Conservation (phyloP, 1,140 invertebrate genomes). For the Cardiocondyla obscurior region DNA sequence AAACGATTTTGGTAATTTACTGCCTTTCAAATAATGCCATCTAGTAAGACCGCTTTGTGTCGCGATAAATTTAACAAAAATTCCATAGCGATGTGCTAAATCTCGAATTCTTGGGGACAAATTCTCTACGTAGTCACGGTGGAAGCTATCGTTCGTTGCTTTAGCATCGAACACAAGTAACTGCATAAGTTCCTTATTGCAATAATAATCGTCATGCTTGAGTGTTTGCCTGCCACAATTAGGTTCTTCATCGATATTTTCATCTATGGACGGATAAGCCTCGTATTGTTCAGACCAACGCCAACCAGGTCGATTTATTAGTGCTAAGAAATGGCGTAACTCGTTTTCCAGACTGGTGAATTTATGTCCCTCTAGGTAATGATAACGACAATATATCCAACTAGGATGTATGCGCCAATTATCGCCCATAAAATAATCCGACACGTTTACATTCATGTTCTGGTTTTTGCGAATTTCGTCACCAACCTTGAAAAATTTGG, state of each 20-base stretch:
- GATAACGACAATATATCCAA: constrained; percentile 95
- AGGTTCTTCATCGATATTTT: constrained; percentile 25
- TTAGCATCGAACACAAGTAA: constrained; percentile 94
- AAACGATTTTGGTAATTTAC: constrained; percentile 38
- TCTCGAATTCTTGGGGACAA: constrained; percentile 77
- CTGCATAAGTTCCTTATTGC: constrained; percentile 93
- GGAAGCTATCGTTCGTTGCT: constrained; percentile 89
- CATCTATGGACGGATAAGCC: constrained; percentile 53
- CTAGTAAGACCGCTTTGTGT: constrained; percentile 94
- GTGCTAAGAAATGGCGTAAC: constrained; percentile 89
- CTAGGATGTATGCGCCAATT: constrained; percentile 95
- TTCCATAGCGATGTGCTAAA: constrained; percentile 87
- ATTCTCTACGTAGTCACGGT: constrained; percentile 85
- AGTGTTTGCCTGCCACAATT: constrained; percentile 87
- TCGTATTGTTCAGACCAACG: constrained; percentile 86
- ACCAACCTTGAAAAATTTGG: constrained; percentile 81
- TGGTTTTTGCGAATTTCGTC: constrained; percentile 88
- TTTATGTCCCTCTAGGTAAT: constrained; percentile 90
- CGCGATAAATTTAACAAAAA: constrained; percentile 91
- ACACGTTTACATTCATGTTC: constrained; percentile 87
- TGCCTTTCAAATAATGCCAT: constrained; percentile 88
- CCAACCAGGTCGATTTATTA: constrained; percentile 85
- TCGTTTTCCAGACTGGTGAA: constrained; percentile 90
- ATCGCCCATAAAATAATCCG: constrained; percentile 87
- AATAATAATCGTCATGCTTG: constrained; percentile 90